These are phyloP conservation scores for Drosophila hamatofila DNA, from an alignment of 2,888 invertebrate species.

Conservation along the genomic window DNA sequence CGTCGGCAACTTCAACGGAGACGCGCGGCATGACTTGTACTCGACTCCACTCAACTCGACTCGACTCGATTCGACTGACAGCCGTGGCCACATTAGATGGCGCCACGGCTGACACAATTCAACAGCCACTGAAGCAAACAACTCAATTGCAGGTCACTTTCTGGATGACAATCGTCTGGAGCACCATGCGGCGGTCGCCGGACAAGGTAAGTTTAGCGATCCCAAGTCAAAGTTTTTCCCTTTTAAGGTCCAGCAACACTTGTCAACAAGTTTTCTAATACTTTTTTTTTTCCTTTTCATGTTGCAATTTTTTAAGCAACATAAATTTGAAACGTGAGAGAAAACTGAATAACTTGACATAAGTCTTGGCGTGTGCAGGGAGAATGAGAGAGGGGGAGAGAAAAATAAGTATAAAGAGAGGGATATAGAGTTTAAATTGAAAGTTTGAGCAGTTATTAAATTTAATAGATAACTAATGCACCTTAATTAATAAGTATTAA, in stretches of 20 bases:
- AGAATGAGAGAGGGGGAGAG: background rate
- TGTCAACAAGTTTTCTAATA: conserved; percentile 71
- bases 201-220: conserved; percentile 78
- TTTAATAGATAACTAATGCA: background rate
- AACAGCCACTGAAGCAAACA: conserved; percentile 66
- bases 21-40: conserved; percentile 50
- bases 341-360: background rate
- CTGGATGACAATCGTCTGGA: conserved; percentile 85
- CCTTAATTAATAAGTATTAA: background rate
- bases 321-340: background rate
- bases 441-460: background rate
- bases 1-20: conserved; percentile 60
- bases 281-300: background rate
- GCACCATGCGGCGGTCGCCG: conserved; percentile 83
- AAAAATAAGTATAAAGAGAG: too few relatives aligned
- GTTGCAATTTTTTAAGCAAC: background rate
- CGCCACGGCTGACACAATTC: conserved; percentile 74
- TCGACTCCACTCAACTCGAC: conserved; percentile 23
- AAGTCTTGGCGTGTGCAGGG: background rate
- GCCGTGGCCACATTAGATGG: conserved; percentile 78
- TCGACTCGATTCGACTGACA: conserved; percentile 53
- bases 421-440: background rate
- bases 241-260: conserved; percentile 66
- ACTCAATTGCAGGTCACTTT: conserved; percentile 84
- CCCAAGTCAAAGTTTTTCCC: conserved; percentile 40